Conservation (phyloP, 1,140 invertebrate genomes). For the Drosophila arawakana region DNA sequence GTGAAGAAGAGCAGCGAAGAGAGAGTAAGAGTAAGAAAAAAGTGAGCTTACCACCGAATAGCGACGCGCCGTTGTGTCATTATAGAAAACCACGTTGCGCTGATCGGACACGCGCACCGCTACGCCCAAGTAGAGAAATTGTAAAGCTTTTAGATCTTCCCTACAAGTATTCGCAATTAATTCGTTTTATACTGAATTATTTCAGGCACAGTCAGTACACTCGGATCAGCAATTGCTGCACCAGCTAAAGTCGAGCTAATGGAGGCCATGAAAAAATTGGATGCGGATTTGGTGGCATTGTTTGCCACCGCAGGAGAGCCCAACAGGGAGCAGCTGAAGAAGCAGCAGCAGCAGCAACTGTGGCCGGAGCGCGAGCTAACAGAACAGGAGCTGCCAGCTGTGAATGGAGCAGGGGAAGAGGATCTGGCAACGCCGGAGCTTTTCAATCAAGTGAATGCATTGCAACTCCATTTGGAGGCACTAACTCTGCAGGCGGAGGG, state of each 20-base stretch:
- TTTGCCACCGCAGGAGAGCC: constrained; percentile 63
- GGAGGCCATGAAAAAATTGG: constrained; percentile 82
- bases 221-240: constrained; percentile 30
- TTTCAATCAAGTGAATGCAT: constrained; percentile 62
- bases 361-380: constrained; percentile 44
- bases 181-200: constrained; percentile 12
- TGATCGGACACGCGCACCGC: constrained; percentile 53
- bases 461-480: constrained; percentile 76
- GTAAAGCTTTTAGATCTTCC: constrained; percentile 43
- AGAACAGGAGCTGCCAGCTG: constrained; percentile 38
- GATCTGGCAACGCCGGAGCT: constrained; percentile 56
- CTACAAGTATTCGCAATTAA: neutral
- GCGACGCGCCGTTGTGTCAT: constrained; percentile 32
- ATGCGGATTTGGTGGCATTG: constrained; percentile 73
- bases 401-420: constrained; percentile 26
- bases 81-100: constrained; percentile 65
- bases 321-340: constrained; percentile 46
- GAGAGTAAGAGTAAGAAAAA: neutral
- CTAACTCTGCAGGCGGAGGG: constrained; percentile 75
- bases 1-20: neutral
- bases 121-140: constrained; percentile 27
- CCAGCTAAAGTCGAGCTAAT: constrained; percentile 72
- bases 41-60: constrained; percentile 4
- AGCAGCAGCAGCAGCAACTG: constrained; percentile 47
- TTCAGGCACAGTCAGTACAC: constrained; percentile 50